Base-by-base conservation (phyloP, 2,888 invertebrate genomes). In the Andrena trimmerana region DNA sequence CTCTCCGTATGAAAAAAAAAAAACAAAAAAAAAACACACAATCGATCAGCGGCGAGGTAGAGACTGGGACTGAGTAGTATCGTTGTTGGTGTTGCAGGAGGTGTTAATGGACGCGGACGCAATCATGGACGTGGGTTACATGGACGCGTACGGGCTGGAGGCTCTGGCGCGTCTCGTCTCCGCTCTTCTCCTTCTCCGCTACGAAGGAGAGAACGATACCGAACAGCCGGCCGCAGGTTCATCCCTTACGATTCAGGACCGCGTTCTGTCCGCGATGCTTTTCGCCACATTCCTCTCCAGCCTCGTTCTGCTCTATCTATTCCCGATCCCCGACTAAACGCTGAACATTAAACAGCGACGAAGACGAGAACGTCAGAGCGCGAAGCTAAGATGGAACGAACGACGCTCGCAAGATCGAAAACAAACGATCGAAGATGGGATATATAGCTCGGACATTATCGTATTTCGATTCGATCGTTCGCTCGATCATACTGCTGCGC, bases 321-420 rank as follows among this genome's bases (percentile, higher is more conserved):
- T 94, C 91, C 95, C 95, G 71, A 93, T 95, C 75, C 95, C 95
- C 66, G 93, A 94, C 85, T 95, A 94, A 92, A 42, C 42, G 16
- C 42, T 42, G 42, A 42, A 42, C 42, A 16, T 42, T 88, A 77
- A 59, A 66, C 67, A 80, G 69, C 81, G 78, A 83, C 60, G 27
- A 59, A 66, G 72, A 73, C 74, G 85, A 79, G 81, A 79, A 68
- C 84, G 73, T 63, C 81, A 75, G 69, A 68, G 62, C 54, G 74
- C 60, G 54, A 76, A 57, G 67, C 69, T 42, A 42, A 42, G 71
- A 78, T 27, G 77, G 62, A 70, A 67, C 60, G 72, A 60, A 65
- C 66, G 52, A 62, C 84, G 60, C 78, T 63, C 70, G 60, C 52
- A 70, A 67, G 66, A 62, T 52, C 78, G 42, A 78, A 33, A 81